Evolutionary conservation across 2,797 vertebrate species (phyloP).

Genomic region (Coregonus suidteri): DNA sequence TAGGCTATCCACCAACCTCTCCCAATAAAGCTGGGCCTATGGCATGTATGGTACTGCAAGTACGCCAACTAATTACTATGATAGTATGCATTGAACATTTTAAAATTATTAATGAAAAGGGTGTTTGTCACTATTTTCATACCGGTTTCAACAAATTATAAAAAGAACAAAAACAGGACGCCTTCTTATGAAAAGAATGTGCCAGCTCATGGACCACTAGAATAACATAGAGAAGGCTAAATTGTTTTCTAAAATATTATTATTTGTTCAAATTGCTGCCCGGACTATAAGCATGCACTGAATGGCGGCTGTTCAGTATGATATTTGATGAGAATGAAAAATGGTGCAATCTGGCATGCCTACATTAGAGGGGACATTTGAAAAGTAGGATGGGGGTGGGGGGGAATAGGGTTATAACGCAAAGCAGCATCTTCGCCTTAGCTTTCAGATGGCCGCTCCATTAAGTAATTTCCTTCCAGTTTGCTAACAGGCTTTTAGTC

Average conservation of each 20-base stretch:
- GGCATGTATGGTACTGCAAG: neutral
- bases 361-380: conserved; percentile 63
- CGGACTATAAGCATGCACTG: conserved; percentile 54
- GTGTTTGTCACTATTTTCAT: neutral
- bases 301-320: conserved; percentile 34
- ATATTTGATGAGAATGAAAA: conserved; percentile 52
- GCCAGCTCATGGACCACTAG: neutral
- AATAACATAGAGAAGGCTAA: conserved; percentile 8
- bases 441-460: conserved; percentile 70
- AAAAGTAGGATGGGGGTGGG: conserved; percentile 47
- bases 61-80: neutral
- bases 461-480: conserved; percentile 78
- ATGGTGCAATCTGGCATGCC: conserved; percentile 50
- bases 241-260: conserved; percentile 14
- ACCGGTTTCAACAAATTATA: neutral
- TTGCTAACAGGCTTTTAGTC: conserved; percentile 80
- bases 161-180: neutral
- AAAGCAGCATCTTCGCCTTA: conserved; percentile 54
- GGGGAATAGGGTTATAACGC: conserved; percentile 44
- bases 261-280: conserved; percentile 43
- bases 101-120: neutral
- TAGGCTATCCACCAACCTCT: neutral
- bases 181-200: neutral
- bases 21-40: neutral
- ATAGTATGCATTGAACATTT: neutral